Evolutionary conservation across 2,888 invertebrate species (phyloP).

Genomic region (Nomada fucata): DNA sequence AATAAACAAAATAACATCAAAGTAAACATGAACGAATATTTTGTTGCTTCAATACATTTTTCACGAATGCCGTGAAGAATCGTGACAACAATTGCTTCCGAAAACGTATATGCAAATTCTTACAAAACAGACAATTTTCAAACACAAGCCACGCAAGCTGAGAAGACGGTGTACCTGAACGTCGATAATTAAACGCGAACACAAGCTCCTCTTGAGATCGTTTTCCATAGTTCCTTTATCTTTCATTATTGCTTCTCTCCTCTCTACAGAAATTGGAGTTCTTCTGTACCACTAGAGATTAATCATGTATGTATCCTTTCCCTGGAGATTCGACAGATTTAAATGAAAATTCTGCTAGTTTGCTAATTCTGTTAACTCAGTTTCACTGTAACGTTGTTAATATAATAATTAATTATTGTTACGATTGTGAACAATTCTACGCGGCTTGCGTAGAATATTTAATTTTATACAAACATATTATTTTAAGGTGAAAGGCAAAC

Average conservation of each 20-base stretch:
- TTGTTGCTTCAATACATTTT: no score
- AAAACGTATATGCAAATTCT: background rate
- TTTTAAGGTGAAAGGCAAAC: no score
- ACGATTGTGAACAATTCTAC: background rate
- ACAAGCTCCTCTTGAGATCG: conserved; percentile 26
- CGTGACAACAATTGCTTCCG: background rate
- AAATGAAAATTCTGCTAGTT: background rate
- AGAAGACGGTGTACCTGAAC: conserved; percentile 39
- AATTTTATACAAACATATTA: no score
- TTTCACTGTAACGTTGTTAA: background rate
- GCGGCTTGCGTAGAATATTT: no score
- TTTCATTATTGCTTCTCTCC: conserved; percentile 39
- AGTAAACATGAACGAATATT: no score
- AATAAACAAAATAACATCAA: no score
- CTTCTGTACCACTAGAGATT: background rate
- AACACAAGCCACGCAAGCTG: conserved; percentile 1
- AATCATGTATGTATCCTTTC: background rate
- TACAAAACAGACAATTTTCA: background rate
- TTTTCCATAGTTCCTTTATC: conserved; percentile 33
- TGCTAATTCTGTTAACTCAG: background rate
- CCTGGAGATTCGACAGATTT: background rate
- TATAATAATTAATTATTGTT: background rate
- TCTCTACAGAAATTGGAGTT: conserved; percentile 15
- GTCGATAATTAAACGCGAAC: conserved; percentile 57
- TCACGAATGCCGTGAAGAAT: background rate